These are phyloP conservation scores for Gnathonemus longibarbis DNA, from an alignment of 2,113 vertebrate species.

Conservation along the genomic window DNA sequence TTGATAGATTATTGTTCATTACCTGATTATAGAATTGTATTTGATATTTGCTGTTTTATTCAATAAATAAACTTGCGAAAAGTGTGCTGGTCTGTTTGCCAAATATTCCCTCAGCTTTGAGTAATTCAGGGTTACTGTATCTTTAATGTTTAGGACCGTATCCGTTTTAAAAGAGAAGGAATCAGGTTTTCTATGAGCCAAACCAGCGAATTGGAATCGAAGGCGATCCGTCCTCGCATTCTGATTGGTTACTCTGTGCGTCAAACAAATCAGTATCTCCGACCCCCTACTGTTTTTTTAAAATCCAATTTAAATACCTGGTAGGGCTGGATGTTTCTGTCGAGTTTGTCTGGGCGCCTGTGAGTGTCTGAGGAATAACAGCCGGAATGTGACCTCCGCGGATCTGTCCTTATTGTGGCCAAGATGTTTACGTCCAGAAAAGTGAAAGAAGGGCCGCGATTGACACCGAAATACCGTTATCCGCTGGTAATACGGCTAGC, in stretches of 20 bases:
- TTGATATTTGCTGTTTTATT: background rate
- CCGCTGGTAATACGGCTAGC: constrained; percentile 44
- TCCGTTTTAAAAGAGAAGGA: constrained; percentile 1
- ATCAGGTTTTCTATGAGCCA: background rate
- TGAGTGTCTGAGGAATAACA: constrained; percentile 32
- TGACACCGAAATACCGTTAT: constrained; percentile 60
- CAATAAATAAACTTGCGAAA: background rate
- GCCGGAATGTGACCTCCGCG: constrained; percentile 47
- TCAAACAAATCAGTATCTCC: constrained; percentile 34
- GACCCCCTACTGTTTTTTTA: constrained; percentile 25
- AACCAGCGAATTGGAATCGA: constrained; percentile 36
- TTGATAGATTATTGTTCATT: background rate
- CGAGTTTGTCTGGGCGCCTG: constrained; percentile 16
- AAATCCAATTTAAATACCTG: background rate
- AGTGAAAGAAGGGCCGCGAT: constrained; percentile 51
- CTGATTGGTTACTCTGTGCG: constrained; percentile 45
- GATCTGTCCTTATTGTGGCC: constrained; percentile 26
- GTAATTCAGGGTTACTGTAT: constrained; percentile 22
- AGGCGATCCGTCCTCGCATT: background rate
- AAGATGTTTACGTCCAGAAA: constrained; percentile 61
- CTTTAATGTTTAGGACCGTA: constrained; percentile 47
- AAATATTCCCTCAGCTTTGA: background rate
- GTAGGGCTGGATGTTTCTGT: background rate
- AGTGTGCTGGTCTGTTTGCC: background rate
- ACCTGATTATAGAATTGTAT: background rate